Evolutionary conservation across 2,113 vertebrate species (phyloP).

Genomic region (Nibea coibor): DNA sequence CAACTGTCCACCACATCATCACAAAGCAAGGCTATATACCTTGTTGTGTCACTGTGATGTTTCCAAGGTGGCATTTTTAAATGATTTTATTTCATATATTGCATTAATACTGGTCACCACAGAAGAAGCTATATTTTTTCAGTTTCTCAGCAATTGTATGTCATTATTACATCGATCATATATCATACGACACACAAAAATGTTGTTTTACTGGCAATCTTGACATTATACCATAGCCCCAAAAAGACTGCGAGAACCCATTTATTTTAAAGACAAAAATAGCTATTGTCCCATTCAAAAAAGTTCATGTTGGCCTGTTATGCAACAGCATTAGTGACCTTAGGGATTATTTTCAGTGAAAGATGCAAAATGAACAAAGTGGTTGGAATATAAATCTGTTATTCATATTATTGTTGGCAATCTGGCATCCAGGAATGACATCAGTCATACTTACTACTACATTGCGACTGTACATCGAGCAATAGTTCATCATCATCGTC

Average conservation of each 20-base stretch:
- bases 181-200: background rate
- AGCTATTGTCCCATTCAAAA: constrained; percentile 2
- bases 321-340: constrained; percentile 46
- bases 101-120: background rate
- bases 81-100: background rate
- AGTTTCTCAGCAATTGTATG: background rate
- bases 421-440: constrained; percentile 1
- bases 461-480: no score
- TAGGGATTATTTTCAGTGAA: constrained; percentile 31
- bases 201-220: background rate
- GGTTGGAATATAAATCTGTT: constrained; percentile 11
- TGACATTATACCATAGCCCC: background rate
- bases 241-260: background rate
- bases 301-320: constrained; percentile 21
- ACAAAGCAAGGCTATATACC: background rate
- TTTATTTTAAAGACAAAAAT: constrained; percentile 4
- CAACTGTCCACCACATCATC: background rate
- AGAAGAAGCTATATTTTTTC: background rate
- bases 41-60: background rate
- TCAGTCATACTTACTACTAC: background rate
- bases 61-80: background rate
- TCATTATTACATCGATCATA: background rate
- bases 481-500: no score
- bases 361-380: constrained; percentile 37
- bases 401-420: background rate